These are phyloP conservation scores for Balaeniceps rex DNA, from an alignment of 2,113 vertebrate species.

Conservation along the genomic window DNA sequence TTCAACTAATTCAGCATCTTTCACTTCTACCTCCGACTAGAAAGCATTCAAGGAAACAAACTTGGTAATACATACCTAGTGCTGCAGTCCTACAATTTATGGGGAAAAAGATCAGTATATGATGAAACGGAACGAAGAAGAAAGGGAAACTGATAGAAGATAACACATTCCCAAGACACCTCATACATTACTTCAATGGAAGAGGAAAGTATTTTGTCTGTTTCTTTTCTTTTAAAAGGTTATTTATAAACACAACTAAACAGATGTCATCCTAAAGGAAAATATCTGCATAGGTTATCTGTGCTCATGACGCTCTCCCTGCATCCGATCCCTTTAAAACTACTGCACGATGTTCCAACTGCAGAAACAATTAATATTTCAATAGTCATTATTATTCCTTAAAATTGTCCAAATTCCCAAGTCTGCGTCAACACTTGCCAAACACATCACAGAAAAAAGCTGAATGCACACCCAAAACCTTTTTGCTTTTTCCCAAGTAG, in stretches of 20 bases:
- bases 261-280: background rate
- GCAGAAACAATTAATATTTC: slow-evolving; percentile 28
- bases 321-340: background rate
- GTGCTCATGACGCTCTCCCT: background rate
- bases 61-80: background rate
- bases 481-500: background rate
- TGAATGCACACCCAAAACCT: slow-evolving; percentile 50
- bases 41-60: slow-evolving; percentile 26
- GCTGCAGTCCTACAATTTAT: background rate
- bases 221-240: background rate
- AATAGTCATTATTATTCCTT: background rate
- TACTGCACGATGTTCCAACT: background rate
- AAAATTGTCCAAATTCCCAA: background rate
- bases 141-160: background rate
- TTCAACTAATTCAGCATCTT: background rate
- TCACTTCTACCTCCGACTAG: background rate
- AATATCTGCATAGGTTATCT: background rate
- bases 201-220: background rate
- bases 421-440: background rate
- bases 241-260: background rate
- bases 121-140: background rate
- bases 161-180: background rate
- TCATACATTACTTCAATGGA: background rate
- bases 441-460: slow-evolving; percentile 12
- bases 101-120: background rate